phyloP scores from a whole-genome alignment of 2,888 invertebrate species.

The Mythimna ferrago region DNA sequence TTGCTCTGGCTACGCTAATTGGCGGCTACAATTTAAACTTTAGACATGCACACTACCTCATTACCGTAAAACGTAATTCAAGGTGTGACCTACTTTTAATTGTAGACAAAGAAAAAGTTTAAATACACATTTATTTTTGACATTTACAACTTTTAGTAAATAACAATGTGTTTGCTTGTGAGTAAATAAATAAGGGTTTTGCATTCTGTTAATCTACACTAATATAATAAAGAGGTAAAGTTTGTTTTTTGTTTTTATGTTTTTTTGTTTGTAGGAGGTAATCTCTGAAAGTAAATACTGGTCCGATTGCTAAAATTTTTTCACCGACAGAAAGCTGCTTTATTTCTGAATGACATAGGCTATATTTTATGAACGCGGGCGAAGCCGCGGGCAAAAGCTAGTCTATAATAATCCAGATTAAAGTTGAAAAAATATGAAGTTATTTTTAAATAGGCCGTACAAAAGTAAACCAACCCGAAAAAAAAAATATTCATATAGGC shows the following conservation, averaged over 20 bases:
- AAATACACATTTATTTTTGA: slow-evolving; percentile 38
- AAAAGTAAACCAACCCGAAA: no score
- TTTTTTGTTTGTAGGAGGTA: no score
- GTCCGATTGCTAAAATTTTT: no score
- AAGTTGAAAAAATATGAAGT: no score
- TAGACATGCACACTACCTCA: slow-evolving; percentile 37
- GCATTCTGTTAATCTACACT: not conserved
- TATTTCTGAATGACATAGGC: no score
- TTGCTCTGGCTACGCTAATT: slow-evolving; percentile 40
- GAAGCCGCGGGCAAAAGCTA: no score
- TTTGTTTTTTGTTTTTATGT: no score
- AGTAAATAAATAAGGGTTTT: not conserved
- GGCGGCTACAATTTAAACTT: slow-evolving; percentile 44
- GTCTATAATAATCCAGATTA: not conserved
- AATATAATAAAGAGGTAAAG: no score
- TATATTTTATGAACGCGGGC: no score
- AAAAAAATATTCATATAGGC: no score
- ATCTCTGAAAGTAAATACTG: no score
- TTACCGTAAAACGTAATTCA: slow-evolving; percentile 46
- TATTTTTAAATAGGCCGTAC: not conserved
- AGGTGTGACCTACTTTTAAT: slow-evolving; percentile 55
- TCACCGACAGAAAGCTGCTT: no score
- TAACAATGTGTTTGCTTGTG: slow-evolving; percentile 1
- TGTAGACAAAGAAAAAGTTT: slow-evolving; percentile 36
- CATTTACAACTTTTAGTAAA: slow-evolving; percentile 34